Conservation (phyloP, 2,888 invertebrate genomes). For the Xylocampa areola region DNA sequence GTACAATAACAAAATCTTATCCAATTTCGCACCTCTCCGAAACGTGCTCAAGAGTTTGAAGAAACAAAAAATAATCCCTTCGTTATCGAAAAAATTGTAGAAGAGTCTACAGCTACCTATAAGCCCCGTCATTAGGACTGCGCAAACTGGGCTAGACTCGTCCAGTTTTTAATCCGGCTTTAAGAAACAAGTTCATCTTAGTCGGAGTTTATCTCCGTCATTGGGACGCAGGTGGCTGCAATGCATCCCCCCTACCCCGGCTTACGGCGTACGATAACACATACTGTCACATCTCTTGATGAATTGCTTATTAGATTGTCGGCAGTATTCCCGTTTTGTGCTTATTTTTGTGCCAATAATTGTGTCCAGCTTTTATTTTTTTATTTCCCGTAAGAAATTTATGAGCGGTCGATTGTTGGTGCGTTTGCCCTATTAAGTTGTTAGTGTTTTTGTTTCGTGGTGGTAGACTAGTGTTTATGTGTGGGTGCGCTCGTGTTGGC, state of each 20-base stretch:
- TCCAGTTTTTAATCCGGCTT: slow-evolving; percentile 72
- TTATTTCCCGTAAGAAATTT: slow-evolving; percentile 64
- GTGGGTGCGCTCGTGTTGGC: slow-evolving; percentile 24
- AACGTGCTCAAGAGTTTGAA: slow-evolving; percentile 44
- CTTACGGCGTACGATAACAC: slow-evolving; percentile 75
- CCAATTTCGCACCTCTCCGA: slow-evolving; percentile 45
- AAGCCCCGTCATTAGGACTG: slow-evolving; percentile 73
- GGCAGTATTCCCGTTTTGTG: slow-evolving; percentile 72
- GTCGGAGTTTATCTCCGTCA: slow-evolving; percentile 74
- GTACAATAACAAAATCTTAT: slow-evolving; percentile 37
- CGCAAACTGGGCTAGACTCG: slow-evolving; percentile 77
- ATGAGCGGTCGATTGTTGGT: slow-evolving; percentile 63
- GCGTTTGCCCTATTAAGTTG: slow-evolving; percentile 70
- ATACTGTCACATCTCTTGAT: slow-evolving; percentile 85
- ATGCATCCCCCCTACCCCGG: slow-evolving; percentile 56
- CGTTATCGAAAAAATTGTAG: slow-evolving; percentile 69
- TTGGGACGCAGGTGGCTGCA: slow-evolving; percentile 78
- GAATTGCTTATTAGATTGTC: slow-evolving; percentile 87
- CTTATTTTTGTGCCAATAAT: slow-evolving; percentile 76
- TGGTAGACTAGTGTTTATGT: slow-evolving; percentile 19
- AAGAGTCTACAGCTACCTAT: slow-evolving; percentile 64
- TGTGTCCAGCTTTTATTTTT: slow-evolving; percentile 67
- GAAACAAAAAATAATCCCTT: slow-evolving; percentile 44
- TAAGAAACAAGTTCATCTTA: slow-evolving; percentile 78
- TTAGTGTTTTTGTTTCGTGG: slow-evolving; percentile 55